Percentiles rank a stretch among this genome's conserved stretches.
phyloP scores from a whole-genome alignment of 2,888 invertebrate species.

The Tetrapedia diversipes region DNA sequence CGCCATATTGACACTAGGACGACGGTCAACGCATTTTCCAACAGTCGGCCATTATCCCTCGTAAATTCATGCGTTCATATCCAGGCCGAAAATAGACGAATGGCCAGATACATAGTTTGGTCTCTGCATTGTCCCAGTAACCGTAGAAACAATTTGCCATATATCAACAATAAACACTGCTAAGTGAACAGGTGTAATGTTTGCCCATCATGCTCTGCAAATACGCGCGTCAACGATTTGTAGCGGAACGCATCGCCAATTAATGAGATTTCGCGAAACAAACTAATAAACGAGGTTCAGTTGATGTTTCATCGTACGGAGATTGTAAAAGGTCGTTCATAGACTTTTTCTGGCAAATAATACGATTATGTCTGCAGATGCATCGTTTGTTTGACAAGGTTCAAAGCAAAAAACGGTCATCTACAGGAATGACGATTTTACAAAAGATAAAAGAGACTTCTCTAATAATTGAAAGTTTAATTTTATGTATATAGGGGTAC shows the following conservation, averaged over 20 bases:
- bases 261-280: conserved; percentile 30
- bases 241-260: not conserved
- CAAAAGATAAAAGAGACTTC: too few species aligned
- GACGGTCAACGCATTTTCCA: conserved; percentile 2
- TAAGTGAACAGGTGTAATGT: conserved; percentile 42
- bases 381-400: too few species aligned
- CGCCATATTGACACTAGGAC: conserved; percentile 49
- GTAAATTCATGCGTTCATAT: conserved; percentile 58
- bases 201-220: conserved; percentile 33
- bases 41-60: conserved; percentile 27
- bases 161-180: conserved; percentile 32
- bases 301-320: not conserved
- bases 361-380: not conserved
- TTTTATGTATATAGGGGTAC: too few species aligned
- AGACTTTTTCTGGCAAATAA: not conserved
- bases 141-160: conserved; percentile 40
- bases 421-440: too few species aligned
- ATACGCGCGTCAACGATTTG: conserved; percentile 31
- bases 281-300: conserved; percentile 5
- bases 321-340: not conserved
- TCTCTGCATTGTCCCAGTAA: conserved; percentile 40
- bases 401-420: too few species aligned
- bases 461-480: too few species aligned
- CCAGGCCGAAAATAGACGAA: conserved; percentile 50
- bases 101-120: conserved; percentile 36